Evolutionary conservation across 2,888 invertebrate species (phyloP), one percentile per base, ranked within the genome.

Genomic region (Hyppa rectilinea): DNA sequence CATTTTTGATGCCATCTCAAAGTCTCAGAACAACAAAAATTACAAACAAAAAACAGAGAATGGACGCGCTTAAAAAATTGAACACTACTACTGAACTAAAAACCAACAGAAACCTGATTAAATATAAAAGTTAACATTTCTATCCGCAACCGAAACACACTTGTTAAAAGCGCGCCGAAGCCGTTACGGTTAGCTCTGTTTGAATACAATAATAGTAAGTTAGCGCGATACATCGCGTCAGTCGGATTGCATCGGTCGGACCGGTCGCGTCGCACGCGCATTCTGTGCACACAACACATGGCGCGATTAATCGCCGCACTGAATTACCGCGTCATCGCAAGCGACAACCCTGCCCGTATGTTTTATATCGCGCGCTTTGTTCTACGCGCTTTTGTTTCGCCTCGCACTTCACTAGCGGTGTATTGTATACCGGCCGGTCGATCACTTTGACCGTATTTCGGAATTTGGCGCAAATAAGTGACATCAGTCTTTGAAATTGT

Each of bases 281-380:
- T 38, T 40, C 14, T 23, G 14, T 40, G 56, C 62, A 71, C 64
- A 66, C 58, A 60, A 61, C 58, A 65, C 40, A 36, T 45, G 38
- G 70, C 62, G 71, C 66, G 85, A 88, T 87, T 88, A 87, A 88
- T 87, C 70, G 75, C 70, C 69, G 68, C 80, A 75, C 83, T 88
- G 88, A 86, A 88, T 88, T 88, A 84, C 81, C 64, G 68, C 45
- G 63, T 23, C 53, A 58, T 36, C 71, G 34, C 23, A 9, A 29
- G 60, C 56, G 67, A 61, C 62, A 55, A 60, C 60, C 31, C 52
- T 26, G 38, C 52, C 40, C 23, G 23, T 63, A 60, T 49, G 58
- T 62, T 63, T 66, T 70, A 58, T 72, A 80, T 80, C 61, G 56
- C 78, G 36, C 58, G 74, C 69, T 79, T 74, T 84, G 67, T 81